Percentiles rank a stretch among this genome's conserved stretches.
Conservation (phyloP, 2,113 vertebrate species). For the Colius striatus region DNA sequence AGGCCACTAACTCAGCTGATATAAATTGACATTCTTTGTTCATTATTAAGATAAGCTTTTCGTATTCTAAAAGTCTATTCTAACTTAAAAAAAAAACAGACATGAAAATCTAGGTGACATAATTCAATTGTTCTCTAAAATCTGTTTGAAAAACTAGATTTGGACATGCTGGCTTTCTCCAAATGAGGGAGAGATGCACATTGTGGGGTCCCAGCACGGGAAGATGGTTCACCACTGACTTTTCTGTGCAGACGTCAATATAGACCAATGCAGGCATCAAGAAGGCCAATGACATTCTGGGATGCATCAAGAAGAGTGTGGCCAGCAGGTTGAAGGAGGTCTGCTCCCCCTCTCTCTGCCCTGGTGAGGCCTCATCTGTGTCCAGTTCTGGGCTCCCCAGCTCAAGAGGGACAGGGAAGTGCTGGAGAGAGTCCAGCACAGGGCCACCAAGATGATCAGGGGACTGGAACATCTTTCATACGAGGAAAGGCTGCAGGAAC, state of each 20-base stretch:
- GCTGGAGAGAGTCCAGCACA: no score
- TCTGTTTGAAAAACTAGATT: neutral
- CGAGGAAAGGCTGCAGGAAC: no score
- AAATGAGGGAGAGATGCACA: neutral
- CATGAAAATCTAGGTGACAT: neutral
- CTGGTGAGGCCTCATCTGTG: no score
- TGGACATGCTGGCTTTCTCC: neutral
- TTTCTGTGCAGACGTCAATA: neutral
- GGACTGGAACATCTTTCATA: no score
- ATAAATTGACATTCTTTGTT: neutral
- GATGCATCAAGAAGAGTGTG: no score
- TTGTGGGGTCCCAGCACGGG: neutral
- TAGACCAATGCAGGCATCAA: no score
- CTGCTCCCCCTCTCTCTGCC: no score
- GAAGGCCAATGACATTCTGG: no score
- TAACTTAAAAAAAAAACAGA: neutral
- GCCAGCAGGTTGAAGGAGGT: no score
- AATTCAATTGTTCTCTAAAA: neutral
- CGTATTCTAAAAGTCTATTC: neutral
- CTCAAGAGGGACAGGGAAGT: no score
- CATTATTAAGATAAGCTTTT: neutral
- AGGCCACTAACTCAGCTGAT: neutral
- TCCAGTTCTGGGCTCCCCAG: no score
- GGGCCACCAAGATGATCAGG: no score
- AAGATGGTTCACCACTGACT: neutral